A percentile compares a stretch with the other conserved stretches of the same genome.
These are phyloP conservation scores for Apostichopus parvimensis DNA, from an alignment of 35 echinoderm and acorn worm genomes.

Conservation along the genomic window DNA sequence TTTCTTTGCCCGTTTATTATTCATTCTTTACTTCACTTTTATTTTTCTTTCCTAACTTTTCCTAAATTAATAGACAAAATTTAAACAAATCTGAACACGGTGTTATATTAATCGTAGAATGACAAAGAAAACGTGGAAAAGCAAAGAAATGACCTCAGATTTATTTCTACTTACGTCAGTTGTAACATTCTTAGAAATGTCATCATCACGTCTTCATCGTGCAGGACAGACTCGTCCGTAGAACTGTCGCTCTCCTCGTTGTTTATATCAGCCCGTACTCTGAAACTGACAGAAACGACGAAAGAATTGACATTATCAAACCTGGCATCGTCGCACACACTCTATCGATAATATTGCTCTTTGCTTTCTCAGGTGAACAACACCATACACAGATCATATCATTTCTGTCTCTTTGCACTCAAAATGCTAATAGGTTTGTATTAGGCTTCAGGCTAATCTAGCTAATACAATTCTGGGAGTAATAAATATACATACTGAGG, in stretches of 20 bases:
- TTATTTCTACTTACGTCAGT: slow-evolving; percentile 76
- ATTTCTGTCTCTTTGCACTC: no score
- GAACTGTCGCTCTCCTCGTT: slow-evolving; percentile 87
- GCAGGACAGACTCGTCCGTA: slow-evolving; percentile 76
- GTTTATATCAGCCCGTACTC: slow-evolving; percentile 81
- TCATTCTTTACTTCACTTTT: not conserved
- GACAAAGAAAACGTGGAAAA: not conserved
- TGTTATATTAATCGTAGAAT: not conserved
- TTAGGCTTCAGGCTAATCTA: no score
- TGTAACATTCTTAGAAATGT: slow-evolving; percentile 89
- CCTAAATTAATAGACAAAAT: no score
- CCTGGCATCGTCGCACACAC: no score
- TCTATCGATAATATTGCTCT: no score
- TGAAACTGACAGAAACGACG: slow-evolving; percentile 52
- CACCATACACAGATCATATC: no score
- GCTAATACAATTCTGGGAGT: no score
- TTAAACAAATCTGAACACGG: no score
- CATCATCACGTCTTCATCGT: slow-evolving; percentile 82
- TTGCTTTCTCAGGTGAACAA: no score
- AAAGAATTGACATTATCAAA: not conserved
- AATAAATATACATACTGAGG: no score
- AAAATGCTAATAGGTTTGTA: no score
- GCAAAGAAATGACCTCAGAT: not conserved
- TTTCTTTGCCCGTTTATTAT: no score
- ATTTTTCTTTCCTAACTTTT: not conserved